Base-by-base conservation (phyloP, 1,140 invertebrate genomes). In the Scaptomyza montana region DNA sequence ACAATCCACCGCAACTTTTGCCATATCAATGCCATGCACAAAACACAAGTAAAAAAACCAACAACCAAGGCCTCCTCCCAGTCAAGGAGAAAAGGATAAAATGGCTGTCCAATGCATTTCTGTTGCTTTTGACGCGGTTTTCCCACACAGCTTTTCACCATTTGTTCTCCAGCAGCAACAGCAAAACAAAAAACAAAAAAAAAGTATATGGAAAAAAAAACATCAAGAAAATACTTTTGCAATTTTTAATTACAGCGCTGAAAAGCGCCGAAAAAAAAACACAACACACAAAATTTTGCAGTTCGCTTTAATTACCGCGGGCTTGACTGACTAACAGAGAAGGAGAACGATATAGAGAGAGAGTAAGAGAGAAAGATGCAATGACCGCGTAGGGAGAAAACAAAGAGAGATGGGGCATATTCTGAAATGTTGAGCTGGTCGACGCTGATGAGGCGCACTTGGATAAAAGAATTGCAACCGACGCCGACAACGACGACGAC, bases 231-330 rank as follows among this genome's bases (percentile, higher is more conserved):
- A 86, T 68, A 85, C 82, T 86, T 86, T 86, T 87, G 78, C 78
- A 73, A 82, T 86, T 86, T 86, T 86, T 86, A 86, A 86, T 86
- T 86, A 86, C 82, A 82, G 79, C 82, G 67, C 82, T 82, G 78
- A 86, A 86, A 86, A 86, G 81, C 81, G 78, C 82, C 82, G 71
- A 86, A 86, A 86, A 78, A 76, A 43, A 36, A 36, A 36, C 8
- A 36, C 33, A 36, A 36, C 33, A 75, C 51, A 47, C 43, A 59
- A 46, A 47, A 47, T 62, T 57, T 50, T 39, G 68, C 82, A 78
- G 81, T 76, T 82, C 77, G 78, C 82, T 82, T 86, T 86, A 86
- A 86, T 86, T 86, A 86, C 82, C 82, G 82, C 82, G 64, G 62
- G 72, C 77, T 13, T 36, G 50, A 55, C 25, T n/a, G 45, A 51